Base-by-base conservation (phyloP, 2,888 invertebrate genomes). In the Pollenia labialis region DNA sequence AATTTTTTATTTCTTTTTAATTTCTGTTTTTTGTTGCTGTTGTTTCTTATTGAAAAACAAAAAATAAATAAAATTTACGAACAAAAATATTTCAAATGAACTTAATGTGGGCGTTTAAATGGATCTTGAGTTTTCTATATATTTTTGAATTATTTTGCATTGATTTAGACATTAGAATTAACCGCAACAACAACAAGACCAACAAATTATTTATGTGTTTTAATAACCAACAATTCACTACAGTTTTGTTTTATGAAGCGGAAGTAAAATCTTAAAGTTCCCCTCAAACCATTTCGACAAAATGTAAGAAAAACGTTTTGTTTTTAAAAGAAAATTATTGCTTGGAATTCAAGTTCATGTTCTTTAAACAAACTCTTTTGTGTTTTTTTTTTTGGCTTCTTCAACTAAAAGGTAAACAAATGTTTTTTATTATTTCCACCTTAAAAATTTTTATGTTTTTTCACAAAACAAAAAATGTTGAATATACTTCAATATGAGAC, bases 281-380 rank as follows among this genome's bases (percentile, higher is more conserved):
- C n/a, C 6, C 42, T 18, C 0, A 16, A 4, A 46, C 4, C 16
- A 0, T 46, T 52, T 16, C 68, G n/a, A 50, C 16, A 58, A 44
- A 32, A 60, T 32, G 48, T 11, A n/a, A 52, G 12, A 64, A 42
- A 42, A 18, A 42, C 16, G 3, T 62, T 42, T 2, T 44, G 11
- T 3, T 64, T 12, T 18, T 18, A 56, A 11, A 11, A 23, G 6
- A 18, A 56, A 56, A 11, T 11, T 58, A 32, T 14, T 75, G 42
- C 0, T 64, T 56, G 14, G 12, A 81, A 42, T 80, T 86, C 86
- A 86, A 86, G 83, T 83, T 86, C 86, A 86, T 46, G 83, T 86
- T 71, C 48, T 77, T 58, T 32, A 32, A 32, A 32, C 32, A 32
- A 32, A 32, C 6, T 32, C 32, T 74, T 48, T 44, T 12, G 4